phyloP scores from a whole-genome alignment of 2,113 vertebrate genomes.

The Turnix velox region DNA sequence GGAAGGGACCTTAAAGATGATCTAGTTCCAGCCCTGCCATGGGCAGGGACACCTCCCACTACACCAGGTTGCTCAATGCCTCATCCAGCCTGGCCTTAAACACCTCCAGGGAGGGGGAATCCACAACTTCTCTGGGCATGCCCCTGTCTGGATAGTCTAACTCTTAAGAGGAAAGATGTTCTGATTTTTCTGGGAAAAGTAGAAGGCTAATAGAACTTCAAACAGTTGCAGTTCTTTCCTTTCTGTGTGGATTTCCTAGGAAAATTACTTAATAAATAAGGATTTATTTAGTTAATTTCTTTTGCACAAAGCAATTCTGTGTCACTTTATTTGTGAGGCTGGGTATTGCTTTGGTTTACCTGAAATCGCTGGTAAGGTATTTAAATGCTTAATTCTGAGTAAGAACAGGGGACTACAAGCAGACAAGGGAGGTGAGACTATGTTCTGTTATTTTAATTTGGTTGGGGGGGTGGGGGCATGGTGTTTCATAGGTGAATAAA shows the following conservation, averaged over 20 bases:
- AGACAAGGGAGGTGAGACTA: neutral
- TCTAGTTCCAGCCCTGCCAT: too few relatives aligned
- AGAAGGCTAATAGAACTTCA: neutral
- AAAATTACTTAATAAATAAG: neutral
- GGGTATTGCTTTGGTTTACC: neutral
- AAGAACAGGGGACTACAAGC: neutral
- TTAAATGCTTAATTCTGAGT: neutral
- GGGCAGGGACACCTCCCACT: too few relatives aligned
- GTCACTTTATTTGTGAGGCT: neutral
- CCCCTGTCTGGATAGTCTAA: neutral
- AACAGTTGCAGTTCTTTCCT: neutral
- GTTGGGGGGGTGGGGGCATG: fast-evolving
- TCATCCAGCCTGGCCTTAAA: too few relatives aligned
- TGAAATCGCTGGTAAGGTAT: neutral
- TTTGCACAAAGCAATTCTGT: neutral
- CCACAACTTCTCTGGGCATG: too few relatives aligned
- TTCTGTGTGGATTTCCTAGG: neutral
- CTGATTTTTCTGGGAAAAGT: neutral
- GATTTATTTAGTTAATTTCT: neutral
- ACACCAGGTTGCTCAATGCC: too few relatives aligned
- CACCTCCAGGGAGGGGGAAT: too few relatives aligned
- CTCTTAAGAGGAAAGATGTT: neutral
- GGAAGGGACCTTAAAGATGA: too few relatives aligned
- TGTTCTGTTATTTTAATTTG: neutral
- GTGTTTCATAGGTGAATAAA: neutral